Base-by-base conservation (phyloP, 2,113 vertebrate genomes). In the Pedionomus torquatus region DNA sequence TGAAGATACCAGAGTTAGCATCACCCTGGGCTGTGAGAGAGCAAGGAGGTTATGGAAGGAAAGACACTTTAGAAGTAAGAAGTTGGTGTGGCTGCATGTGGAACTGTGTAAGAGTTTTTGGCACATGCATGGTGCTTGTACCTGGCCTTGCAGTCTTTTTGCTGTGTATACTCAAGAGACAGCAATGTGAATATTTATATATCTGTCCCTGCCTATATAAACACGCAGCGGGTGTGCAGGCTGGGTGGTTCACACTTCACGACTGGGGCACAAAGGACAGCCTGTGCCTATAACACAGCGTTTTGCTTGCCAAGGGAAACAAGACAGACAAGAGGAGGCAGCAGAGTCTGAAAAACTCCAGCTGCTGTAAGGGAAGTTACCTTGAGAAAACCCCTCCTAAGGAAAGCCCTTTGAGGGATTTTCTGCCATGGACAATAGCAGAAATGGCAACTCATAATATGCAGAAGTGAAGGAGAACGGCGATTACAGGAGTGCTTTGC, bases 211-310 rank as follows among this genome's bases (percentile, higher is more conserved):
- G 43, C 20, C 52, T 75, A 0, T 39, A 16, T 13, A 20, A 55
- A 14, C 35, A 49, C 2, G 2, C 13, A 39, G 43, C 24, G 10
- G 48, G 25, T 55, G 8, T 48, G n/a, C 13, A 39, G 4, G 39
- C 35, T 68, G 7, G 9, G 17, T 23, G 11, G 7, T 20, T 85
- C 37, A 64, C 0, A 0, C 19, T 54, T 64, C 65, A 11, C 2
- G 0, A 33, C 21, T 19, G 7, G 46, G 14, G 1, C 30, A 28
- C 26, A 52, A 37, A 76, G 46, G 35, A 57, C 52, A 55, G 41
- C 10, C 46, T 77, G 7, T 80, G 33, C 44, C 76, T 71, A 4
- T 68, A 76, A 51, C 20, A 26, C 3, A 69, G n/a, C 33, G 33
- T 17, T 69, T 83, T 33, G 14, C 30, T 60, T 65, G 54, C 39